A percentile compares a stretch with the other conserved stretches of the same genome.
These are phyloP conservation scores for Lagothrix lagotricha DNA, from an alignment of 2,797 vertebrate species.

Conservation along the genomic window DNA sequence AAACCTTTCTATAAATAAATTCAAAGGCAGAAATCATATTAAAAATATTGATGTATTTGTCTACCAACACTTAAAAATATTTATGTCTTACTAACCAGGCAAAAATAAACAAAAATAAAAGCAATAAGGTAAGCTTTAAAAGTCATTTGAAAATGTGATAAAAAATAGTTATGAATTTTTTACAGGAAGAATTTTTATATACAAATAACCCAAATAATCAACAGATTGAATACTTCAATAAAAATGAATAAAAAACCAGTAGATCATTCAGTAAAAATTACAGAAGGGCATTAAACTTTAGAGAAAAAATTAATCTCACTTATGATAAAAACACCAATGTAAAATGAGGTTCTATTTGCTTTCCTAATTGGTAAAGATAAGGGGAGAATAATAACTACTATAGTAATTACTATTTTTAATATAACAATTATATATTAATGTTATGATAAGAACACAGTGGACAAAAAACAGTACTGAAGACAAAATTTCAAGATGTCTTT, in stretches of 20 bases:
- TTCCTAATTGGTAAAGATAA: neutral
- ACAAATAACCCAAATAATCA: conserved; percentile 31
- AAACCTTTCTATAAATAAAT: conserved; percentile 30
- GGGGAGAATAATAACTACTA: neutral
- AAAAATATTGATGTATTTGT: neutral
- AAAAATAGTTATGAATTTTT: neutral
- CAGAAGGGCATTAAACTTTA: neutral
- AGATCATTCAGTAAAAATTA: conserved; percentile 9
- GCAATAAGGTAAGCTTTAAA: neutral
- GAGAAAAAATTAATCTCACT: neutral
- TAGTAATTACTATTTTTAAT: neutral
- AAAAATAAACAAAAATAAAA: conserved; percentile 33
- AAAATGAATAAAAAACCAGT: neutral
- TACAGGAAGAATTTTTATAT: neutral
- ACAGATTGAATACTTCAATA: neutral
- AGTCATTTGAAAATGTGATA: conserved; percentile 1
- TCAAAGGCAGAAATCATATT: neutral
- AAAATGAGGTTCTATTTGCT: neutral
- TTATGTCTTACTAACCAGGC: neutral
- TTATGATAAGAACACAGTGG: neutral
- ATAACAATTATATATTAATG: neutral
- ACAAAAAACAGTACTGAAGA: neutral
- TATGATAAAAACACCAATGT: conserved; percentile 45
- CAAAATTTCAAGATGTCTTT: neutral
- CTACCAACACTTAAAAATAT: conserved; percentile 29